Base-by-base conservation (phyloP, 2,888 invertebrate species). In the Ptychoptera contaminata region DNA sequence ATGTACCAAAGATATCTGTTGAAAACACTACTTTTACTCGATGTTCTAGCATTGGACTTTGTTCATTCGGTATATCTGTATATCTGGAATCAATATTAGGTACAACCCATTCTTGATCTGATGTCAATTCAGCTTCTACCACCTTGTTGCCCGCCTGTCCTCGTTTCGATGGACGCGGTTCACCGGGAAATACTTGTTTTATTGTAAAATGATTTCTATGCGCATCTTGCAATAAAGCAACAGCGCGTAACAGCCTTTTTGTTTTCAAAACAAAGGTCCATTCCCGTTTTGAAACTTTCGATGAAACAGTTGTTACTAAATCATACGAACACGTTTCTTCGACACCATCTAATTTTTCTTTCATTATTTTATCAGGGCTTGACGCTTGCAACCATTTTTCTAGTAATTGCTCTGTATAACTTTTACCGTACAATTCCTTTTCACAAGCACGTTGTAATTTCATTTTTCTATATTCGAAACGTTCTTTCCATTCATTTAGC, bases 1-100 rank as follows among this genome's bases (percentile, higher is more conserved):
- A 86, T 3, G 83, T 83, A 10, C 67, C 85, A 57, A 79, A 85
- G 46, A 83, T 79, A 50, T 79, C 76, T 1, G 81, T 79, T 44
- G 70, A 67, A 58, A 81, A 82, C 40, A 68, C 67, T 36, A 82
- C 67, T 42, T 67, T 68, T 2, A 75, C 64, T 49, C 66, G 63
- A 54, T 73, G 71, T 40, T 61, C 62, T 11, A 62, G 49, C 2
- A 52, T 47, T 12, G 56, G 43, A 54, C 56, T 47, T 46, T 57
- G 47, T 49, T 57, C 50, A 8, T 23, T 37, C 8, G 41, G 44
- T 8, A 47, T 44, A n/a, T 48, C 37, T 12, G 44, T 40, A 44
- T 50, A 49, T 41, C 51, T 47, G 16, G 47, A 45, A 34, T 48
- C 48, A 9, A 50, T 34, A 41, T 55, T 49, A 16, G 59, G 54